phyloP scores from a whole-genome alignment of 92 coral and sea anemone species.

The Actinernus sp. region DNA sequence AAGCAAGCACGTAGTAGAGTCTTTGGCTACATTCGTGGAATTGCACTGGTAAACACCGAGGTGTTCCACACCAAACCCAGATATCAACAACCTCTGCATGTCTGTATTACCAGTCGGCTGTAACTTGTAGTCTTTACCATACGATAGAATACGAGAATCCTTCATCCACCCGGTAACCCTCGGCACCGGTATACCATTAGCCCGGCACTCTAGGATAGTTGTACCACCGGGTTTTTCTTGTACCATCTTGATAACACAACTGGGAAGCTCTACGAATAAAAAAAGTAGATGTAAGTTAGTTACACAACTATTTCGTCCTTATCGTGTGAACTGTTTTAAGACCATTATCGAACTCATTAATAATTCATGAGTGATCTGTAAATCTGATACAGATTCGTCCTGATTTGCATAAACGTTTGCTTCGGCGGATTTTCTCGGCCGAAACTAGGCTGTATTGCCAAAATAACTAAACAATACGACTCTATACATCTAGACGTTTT shows the following conservation, averaged over 20 bases:
- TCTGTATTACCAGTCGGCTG: conserved; percentile 20
- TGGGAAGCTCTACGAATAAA: conserved; percentile 52
- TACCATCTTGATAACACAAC: conserved; percentile 40
- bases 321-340: no score
- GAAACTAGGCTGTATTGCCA: no score
- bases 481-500: no score
- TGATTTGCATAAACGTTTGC: no score
- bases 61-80: conserved; percentile 62
- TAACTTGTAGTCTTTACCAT: conserved; percentile 25
- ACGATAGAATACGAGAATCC: conserved; percentile 27
- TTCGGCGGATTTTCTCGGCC: no score
- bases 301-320: background rate
- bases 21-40: conserved; percentile 37
- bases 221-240: conserved; percentile 44
- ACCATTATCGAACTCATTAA: no score
- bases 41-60: conserved; percentile 76
- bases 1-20: conserved; percentile 35
- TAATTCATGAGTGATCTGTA: no score
- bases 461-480: no score
- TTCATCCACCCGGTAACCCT: conserved; percentile 58
- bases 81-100: conserved; percentile 47
- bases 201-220: conserved; percentile 56
- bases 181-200: conserved; percentile 81
- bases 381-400: no score
- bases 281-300: background rate